Evolutionary conservation across 2,888 invertebrate species (phyloP).

Genomic region (Bembecia ichneumoniformis): DNA sequence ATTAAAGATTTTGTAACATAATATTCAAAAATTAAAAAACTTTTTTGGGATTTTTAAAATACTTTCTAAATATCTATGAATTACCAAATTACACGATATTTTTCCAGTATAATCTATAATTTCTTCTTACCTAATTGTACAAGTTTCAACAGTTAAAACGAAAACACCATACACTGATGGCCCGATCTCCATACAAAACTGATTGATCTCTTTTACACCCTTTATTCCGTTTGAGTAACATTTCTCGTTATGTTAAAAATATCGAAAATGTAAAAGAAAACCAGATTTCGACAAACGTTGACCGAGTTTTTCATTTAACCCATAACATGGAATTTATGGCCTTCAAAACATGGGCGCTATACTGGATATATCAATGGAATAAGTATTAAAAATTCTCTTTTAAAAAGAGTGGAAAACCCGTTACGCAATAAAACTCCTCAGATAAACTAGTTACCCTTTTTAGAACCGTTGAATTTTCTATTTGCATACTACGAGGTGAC

Average conservation of each 20-base stretch:
- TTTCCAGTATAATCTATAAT: too few relatives aligned
- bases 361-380: neutral
- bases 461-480: neutral
- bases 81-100: too few relatives aligned
- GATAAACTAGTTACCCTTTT: neutral
- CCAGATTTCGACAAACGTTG: neutral
- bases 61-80: too few relatives aligned
- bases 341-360: neutral
- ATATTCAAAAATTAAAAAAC: too few relatives aligned
- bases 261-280: neutral
- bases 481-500: neutral
- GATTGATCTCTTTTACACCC: too few relatives aligned
- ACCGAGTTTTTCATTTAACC: neutral
- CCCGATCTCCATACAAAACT: too few relatives aligned
- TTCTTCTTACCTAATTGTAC: too few relatives aligned
- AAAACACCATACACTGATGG: too few relatives aligned
- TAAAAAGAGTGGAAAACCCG: neutral
- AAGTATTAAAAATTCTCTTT: neutral
- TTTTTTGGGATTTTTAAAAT: too few relatives aligned
- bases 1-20: too few relatives aligned
- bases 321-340: neutral
- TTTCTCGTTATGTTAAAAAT: neutral
- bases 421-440: neutral
- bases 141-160: too few relatives aligned
- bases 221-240: too few relatives aligned